Base-by-base conservation (phyloP, 2,797 vertebrate species). In the Gambusia yucatana region DNA sequence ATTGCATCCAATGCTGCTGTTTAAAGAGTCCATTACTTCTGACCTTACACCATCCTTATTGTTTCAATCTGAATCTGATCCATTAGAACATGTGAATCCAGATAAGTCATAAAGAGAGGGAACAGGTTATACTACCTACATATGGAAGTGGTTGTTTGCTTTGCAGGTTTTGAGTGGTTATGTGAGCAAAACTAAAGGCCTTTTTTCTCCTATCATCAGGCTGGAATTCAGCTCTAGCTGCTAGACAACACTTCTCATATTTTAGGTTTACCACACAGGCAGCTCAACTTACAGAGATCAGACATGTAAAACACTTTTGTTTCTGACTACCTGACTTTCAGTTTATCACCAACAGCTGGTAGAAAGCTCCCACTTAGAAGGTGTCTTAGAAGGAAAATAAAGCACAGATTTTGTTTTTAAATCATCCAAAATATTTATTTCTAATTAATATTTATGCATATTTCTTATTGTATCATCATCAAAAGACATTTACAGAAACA, bases 251-350 rank as follows among this genome's bases (percentile, higher is more conserved):
- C 6, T n/a, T 6, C 25, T 33, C 9, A 22, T 61, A 73, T 78
- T 52, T 76, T 70, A 46, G n/a, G 30, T 74, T 72, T 59, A 59
- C 77, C 77, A 6, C 81, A 71, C 70, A 79, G 41, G 83, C 20
- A 72, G 69, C 20, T 28, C 0, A 50, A 52, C 17, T 44, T 1
- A 5, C 3, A 74, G 70, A 65, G 1, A 63, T 73, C 83, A 73
- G 28, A 30, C n/a, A 14, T 14, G 43, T 17, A 28, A 20, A 20
- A 47, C 20, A 41, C 44, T 39, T 3, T 0, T 67, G 39, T 39
- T 13, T 44, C 10, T 28, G 16, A 5, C 20, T 20, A 36, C 59
- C 28, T 63, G 30, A 20, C 59, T 36, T 74, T 57, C 41, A 9
- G 1, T 10, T 20, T 41, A 16, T 55, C 22, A 46, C 14, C 7